Conservation (phyloP, 2,888 invertebrate species). For the Argynnis bischoffii region DNA sequence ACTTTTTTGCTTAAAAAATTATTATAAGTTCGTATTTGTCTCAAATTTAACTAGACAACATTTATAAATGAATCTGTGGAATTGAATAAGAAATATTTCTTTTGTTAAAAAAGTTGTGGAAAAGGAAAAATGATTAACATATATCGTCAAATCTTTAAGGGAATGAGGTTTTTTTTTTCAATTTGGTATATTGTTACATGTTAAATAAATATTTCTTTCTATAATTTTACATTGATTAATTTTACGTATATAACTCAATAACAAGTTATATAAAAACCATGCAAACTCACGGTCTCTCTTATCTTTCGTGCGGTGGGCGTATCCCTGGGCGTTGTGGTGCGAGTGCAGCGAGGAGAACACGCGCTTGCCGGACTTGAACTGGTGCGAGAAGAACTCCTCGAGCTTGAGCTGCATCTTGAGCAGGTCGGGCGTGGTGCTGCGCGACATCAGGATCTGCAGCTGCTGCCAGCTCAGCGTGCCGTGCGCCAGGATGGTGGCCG, state of each 20-base stretch:
- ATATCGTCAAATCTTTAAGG: too few relatives aligned
- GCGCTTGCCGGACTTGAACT: conserved; percentile 97
- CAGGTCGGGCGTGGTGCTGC: conserved; percentile 97
- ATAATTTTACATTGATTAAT: neutral
- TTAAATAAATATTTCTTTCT: neutral
- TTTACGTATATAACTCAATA: neutral
- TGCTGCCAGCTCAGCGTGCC: conserved; percentile 97
- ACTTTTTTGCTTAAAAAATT: too few relatives aligned
- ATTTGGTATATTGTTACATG: neutral
- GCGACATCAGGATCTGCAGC: conserved; percentile 97
- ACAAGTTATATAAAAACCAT: neutral
- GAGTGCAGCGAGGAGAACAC: conserved; percentile 88
- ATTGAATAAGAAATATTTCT: too few relatives aligned
- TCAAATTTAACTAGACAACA: too few relatives aligned
- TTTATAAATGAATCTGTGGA: too few relatives aligned
- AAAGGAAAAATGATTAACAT: too few relatives aligned
- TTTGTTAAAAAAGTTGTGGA: too few relatives aligned
- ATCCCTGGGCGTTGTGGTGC: conserved; percentile 44
- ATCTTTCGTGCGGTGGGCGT: conserved; percentile 32
- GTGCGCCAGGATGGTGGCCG: conserved; percentile 95
- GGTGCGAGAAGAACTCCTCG: conserved; percentile 98
- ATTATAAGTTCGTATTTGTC: too few relatives aligned
- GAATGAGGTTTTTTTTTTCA: too few relatives aligned
- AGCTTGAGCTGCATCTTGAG: conserved; percentile 98
- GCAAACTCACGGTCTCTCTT: conserved; percentile 59